These are phyloP conservation scores for Scomber japonicus DNA, from an alignment of 2,113 vertebrate genomes.

Conservation along the genomic window DNA sequence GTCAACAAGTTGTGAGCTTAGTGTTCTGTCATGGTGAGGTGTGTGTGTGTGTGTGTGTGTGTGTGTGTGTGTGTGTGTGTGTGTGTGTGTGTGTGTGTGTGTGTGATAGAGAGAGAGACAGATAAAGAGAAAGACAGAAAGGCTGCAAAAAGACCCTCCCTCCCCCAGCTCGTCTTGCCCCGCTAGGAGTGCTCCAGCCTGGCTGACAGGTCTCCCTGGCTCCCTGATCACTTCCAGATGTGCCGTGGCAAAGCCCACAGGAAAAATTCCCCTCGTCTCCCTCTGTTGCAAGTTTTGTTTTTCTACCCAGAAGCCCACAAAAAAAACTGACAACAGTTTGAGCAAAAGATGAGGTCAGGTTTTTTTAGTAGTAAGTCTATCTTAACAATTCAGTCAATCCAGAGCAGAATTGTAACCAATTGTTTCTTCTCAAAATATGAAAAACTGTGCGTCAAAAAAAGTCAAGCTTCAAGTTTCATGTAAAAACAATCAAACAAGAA, in stretches of 20 bases:
- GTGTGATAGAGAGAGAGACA: conserved; percentile 10
- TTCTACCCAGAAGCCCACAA: conserved; percentile 58
- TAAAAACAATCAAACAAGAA: background rate
- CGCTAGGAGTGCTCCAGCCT: conserved; percentile 56
- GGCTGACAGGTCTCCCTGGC: conserved; percentile 77
- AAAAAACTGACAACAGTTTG: conserved; percentile 52
- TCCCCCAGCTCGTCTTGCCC: conserved; percentile 59
- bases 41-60: too few species aligned
- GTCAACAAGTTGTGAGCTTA: conserved; percentile 35
- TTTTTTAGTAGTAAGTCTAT: conserved; percentile 32
- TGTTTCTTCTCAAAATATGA: background rate
- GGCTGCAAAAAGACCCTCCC: conserved; percentile 55
- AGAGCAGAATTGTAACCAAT: background rate
- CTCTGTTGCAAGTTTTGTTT: conserved; percentile 70
- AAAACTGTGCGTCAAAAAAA: background rate
- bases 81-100: background rate
- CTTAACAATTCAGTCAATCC: background rate
- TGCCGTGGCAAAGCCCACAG: conserved; percentile 71
- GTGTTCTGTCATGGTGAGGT: conserved; percentile 15
- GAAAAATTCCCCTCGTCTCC: conserved; percentile 48
- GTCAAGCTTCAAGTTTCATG: background rate
- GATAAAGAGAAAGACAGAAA: conserved; percentile 50
- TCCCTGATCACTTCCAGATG: conserved; percentile 85
- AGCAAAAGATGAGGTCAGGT: conserved; percentile 49
- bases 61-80: too few species aligned